Evolutionary conservation across 1,140 invertebrate genomes (phyloP).

Genomic region (Cyclina sinensis): DNA sequence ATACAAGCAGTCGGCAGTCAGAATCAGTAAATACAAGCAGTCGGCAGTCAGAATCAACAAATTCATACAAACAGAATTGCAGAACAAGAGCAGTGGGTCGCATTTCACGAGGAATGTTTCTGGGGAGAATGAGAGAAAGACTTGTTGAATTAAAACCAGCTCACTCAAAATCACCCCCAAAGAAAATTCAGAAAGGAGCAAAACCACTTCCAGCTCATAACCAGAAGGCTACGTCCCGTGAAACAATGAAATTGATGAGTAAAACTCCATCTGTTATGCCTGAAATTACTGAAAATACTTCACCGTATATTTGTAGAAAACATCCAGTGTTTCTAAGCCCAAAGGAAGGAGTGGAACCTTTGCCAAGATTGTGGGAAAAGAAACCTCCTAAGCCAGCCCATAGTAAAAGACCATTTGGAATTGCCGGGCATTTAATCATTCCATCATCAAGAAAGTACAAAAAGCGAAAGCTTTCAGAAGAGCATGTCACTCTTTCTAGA

Average conservation of each 20-base stretch:
- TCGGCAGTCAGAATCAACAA: background rate
- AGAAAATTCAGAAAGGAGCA: background rate
- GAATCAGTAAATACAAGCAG: background rate
- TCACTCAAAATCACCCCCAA: conserved; percentile 11
- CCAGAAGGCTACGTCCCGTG: background rate
- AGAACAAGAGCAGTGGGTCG: background rate
- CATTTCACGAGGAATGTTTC: background rate
- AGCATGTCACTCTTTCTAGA: background rate
- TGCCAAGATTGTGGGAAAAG: conserved; percentile 24
- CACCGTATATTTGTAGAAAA: conserved; percentile 1
- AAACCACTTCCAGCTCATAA: conserved; percentile 25
- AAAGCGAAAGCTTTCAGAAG: conserved; percentile 2
- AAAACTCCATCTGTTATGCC: background rate
- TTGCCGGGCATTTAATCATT: conserved; percentile 46
- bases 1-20: background rate
- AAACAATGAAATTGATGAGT: conserved; percentile 26
- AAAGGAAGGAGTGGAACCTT: background rate
- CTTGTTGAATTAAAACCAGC: conserved; percentile 27
- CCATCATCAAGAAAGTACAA: background rate
- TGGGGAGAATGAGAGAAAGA: background rate
- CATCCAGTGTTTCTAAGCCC: background rate
- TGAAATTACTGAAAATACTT: background rate
- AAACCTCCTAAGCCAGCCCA: conserved; percentile 22
- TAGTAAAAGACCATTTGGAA: conserved; percentile 42
- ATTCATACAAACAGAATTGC: background rate